A percentile compares a stretch with the other conserved stretches of the same genome.
Evolutionary conservation across 2,888 invertebrate genomes (phyloP).

Genomic region (Cheilosia vulpina): DNA sequence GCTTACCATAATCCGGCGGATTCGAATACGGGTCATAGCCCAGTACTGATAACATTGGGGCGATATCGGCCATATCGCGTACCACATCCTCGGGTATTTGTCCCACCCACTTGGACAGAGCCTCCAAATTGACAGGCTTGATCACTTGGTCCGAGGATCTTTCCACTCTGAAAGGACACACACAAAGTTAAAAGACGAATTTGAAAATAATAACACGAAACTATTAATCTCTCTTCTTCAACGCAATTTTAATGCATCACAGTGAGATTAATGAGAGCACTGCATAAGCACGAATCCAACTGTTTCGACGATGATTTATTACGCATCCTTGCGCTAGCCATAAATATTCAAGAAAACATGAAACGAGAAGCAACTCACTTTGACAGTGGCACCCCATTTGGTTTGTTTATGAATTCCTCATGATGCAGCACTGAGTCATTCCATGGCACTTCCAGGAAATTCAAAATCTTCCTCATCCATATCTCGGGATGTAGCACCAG

Average conservation of each 20-base stretch:
- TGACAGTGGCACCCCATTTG: slow-evolving; percentile 96
- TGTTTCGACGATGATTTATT: slow-evolving; percentile 58
- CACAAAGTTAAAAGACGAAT: neutral
- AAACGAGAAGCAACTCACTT: slow-evolving; percentile 87
- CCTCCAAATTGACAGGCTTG: slow-evolving; percentile 98
- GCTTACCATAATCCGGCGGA: slow-evolving; percentile 96
- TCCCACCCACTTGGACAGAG: slow-evolving; percentile 96
- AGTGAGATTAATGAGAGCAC: slow-evolving; percentile 41
- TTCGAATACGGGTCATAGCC: slow-evolving; percentile 98
- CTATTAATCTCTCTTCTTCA: neutral
- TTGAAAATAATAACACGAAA: neutral
- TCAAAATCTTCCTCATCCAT: slow-evolving; percentile 94
- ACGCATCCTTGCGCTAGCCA: slow-evolving; percentile 32
- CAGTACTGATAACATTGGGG: slow-evolving; percentile 95
- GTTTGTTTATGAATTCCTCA: slow-evolving; percentile 98
- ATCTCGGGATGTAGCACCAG: slow-evolving; percentile 96
- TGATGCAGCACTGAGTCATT: slow-evolving; percentile 98
- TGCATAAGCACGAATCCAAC: slow-evolving; percentile 17
- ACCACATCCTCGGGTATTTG: slow-evolving; percentile 95
- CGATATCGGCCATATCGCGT: slow-evolving; percentile 95
- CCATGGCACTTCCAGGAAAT: slow-evolving; percentile 97
- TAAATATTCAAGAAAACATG: slow-evolving; percentile 29
- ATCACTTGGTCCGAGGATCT: slow-evolving; percentile 99
- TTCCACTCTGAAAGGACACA: slow-evolving; percentile 90
- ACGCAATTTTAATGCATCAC: neutral